These are phyloP conservation scores for Ellobius talpinus DNA, from an alignment of 2,113 vertebrate genomes.

Conservation along the genomic window DNA sequence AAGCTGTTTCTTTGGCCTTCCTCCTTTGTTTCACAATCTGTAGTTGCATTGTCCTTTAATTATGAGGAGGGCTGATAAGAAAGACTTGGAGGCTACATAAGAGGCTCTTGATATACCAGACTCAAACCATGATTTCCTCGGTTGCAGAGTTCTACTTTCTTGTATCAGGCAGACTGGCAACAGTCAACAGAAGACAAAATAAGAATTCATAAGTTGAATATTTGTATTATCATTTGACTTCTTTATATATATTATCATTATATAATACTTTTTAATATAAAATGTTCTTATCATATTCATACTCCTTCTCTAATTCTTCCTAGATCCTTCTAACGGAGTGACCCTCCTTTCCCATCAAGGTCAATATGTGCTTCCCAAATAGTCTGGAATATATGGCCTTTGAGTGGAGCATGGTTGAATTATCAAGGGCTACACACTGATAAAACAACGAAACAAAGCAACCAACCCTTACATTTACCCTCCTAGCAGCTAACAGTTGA, in stretches of 20 bases:
- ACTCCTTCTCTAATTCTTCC: not conserved
- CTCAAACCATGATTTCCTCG: not conserved
- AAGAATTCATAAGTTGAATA: slow-evolving; percentile 20
- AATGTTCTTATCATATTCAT: not conserved
- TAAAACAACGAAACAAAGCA: not conserved
- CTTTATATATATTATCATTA: not conserved
- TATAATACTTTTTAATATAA: not conserved
- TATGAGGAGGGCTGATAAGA: not conserved
- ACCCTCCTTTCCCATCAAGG: not conserved
- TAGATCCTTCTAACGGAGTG: not conserved
- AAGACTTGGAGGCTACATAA: not conserved
- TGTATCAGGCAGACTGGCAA: not conserved
- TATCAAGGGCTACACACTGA: not conserved
- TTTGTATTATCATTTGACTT: slow-evolving; percentile 29
- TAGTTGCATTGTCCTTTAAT: not conserved
- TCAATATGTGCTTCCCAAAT: not conserved
- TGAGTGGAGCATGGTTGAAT: not conserved
- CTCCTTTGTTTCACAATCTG: not conserved
- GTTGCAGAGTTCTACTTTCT: not conserved
- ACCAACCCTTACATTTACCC: not conserved
- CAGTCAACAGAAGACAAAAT: not conserved
- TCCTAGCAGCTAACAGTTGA: not conserved
- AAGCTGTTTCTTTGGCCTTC: not conserved
- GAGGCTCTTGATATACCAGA: not conserved
- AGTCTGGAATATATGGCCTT: not conserved